A percentile compares a stretch with the other conserved stretches of the same genome.
phyloP scores from a whole-genome alignment of 2,888 invertebrate genomes.

The Drosophila parthenogenetica region DNA sequence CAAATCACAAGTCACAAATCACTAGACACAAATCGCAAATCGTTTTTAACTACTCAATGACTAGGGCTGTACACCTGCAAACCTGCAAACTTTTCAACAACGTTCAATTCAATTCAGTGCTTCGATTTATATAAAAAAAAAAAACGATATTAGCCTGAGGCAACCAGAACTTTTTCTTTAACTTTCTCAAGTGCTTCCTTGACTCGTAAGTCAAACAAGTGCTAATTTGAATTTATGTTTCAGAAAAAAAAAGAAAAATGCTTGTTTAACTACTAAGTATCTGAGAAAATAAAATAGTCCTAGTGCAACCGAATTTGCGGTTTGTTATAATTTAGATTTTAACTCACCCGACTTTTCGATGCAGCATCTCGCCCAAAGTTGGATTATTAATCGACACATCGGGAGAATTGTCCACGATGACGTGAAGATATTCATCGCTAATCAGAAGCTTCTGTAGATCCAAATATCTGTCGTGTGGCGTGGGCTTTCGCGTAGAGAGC shows the following conservation, averaged over 20 bases:
- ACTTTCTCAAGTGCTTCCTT: no score
- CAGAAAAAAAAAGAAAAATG: no score
- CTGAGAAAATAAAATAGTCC: no score
- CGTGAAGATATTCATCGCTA: constrained; percentile 80
- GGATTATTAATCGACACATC: constrained; percentile 88
- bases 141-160: no score
- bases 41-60: constrained; percentile 31
- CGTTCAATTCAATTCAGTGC: neutral
- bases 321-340: no score
- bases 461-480: constrained; percentile 83
- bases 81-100: constrained; percentile 10
- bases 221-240: no score
- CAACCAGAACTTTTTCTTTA: no score
- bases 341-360: constrained; percentile 85
- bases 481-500: constrained; percentile 78
- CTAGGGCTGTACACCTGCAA: neutral
- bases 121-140: no score
- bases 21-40: constrained; percentile 13
- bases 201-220: no score
- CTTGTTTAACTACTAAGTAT: no score
- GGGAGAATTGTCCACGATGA: constrained; percentile 86
- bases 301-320: no score
- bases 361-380: constrained; percentile 89
- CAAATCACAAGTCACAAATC: constrained; percentile 6
- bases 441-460: constrained; percentile 76